Evolutionary conservation across 2,888 invertebrate species (phyloP), one percentile per base, ranked within the genome.

Genomic region (Drosophila subquinaria): DNA sequence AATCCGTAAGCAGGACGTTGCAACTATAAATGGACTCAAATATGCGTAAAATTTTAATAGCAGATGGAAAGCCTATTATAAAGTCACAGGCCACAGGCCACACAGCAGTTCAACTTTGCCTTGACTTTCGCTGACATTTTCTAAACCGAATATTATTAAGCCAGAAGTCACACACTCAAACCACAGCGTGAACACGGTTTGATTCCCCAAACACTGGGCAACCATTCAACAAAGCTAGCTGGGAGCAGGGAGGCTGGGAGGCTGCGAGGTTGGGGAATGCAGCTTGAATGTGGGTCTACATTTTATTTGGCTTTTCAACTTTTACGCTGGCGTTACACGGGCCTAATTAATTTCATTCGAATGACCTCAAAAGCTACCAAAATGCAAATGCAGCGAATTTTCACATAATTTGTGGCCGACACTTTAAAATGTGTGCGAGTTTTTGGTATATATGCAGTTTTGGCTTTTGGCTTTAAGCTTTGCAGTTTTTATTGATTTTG

Each of bases 261-360:
- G 15, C 3, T 13, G 52, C 13, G 51, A 13, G 11, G 13, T 0
- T 23, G 23, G 27, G 5, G 27, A 38, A 38, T 3, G 4, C n/a
- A 8, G 20, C 9, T 4, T 27, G 20, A 45, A 1, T 20, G 4
- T 3, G 15, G 35, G 38, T 48, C 56, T 40, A 40, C 50, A 73
- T 67, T 64, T 69, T 62, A 53, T 81, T 69, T 62, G 71, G 70
- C 71, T 72, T 73, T 85, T 79, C 70, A 73, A 72, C 82, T 66
- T 72, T 69, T 70, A 68, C 69, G 69, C 79, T 79, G 79, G 86
- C 86, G 43, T 88, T 83, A 83, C 86, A 86, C 77, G 80, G 78
- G 63, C 84, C 91, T 91, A 91, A 91, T 91, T 91, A 91, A 91
- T 91, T 91, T 91, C 82, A 89, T 90, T 89, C 61, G 82, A 76